phyloP scores from a whole-genome alignment of 2,888 invertebrate genomes.

The Eremobia ochroleuca region DNA sequence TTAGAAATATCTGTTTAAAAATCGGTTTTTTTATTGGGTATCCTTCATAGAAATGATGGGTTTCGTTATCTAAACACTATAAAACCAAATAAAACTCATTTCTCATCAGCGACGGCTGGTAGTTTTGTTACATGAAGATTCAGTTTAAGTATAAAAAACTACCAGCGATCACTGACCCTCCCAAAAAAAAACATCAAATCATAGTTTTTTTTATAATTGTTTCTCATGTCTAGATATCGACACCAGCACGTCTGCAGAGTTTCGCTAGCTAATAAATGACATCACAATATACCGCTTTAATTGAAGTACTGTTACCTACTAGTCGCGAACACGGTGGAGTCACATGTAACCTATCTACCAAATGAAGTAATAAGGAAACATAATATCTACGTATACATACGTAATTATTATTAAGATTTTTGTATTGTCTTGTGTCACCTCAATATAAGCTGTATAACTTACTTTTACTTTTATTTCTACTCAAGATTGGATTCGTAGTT shows the following conservation, averaged over 20 bases:
- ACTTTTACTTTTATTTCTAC: constrained; percentile 19
- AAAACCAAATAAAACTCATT: too few relatives aligned
- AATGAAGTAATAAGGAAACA: constrained; percentile 25
- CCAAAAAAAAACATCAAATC: too few relatives aligned
- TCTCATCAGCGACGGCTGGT: too few relatives aligned
- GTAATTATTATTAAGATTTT: constrained; percentile 9
- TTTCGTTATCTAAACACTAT: too few relatives aligned
- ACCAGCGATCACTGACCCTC: too few relatives aligned
- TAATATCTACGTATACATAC: constrained; percentile 4
- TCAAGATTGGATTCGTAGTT: not conserved
- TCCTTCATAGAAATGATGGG: too few relatives aligned
- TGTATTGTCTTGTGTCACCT: constrained; percentile 18
- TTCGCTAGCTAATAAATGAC: not conserved
- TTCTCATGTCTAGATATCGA: too few relatives aligned
- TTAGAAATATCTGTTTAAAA: too few relatives aligned
- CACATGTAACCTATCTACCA: constrained; percentile 29
- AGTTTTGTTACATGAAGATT: too few relatives aligned
- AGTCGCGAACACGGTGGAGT: constrained; percentile 15
- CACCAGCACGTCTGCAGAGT: not conserved
- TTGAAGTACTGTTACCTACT: constrained; percentile 6
- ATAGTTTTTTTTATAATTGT: too few relatives aligned
- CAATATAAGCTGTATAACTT: constrained; percentile 29
- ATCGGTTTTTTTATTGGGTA: too few relatives aligned
- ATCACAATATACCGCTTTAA: not conserved
- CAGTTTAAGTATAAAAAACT: too few relatives aligned